Evolutionary conservation across 2,113 vertebrate genomes (phyloP).

Genomic region (Larimichthys polyactis): DNA sequence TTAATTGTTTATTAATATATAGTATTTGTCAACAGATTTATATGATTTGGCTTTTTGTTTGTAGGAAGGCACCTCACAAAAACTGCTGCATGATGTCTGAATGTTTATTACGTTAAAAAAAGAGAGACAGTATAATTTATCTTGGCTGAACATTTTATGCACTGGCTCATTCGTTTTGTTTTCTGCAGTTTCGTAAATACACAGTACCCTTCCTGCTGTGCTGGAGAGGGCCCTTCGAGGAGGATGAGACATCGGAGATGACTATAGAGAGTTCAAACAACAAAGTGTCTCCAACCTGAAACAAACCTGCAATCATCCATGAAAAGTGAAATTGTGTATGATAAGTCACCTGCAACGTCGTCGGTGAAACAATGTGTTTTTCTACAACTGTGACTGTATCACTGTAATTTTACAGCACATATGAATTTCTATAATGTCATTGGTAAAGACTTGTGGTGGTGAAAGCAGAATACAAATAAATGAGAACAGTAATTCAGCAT

Average conservation of each 20-base stretch:
- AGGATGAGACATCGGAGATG: constrained; percentile 56
- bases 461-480: constrained; percentile 31
- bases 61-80: neutral
- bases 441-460: neutral
- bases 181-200: constrained; percentile 67
- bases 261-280: constrained; percentile 23
- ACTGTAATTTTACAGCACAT: neutral
- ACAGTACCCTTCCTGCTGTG: constrained; percentile 72
- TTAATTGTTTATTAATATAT: neutral
- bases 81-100: neutral
- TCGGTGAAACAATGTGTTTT: neutral
- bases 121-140: neutral
- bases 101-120: neutral
- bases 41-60: neutral
- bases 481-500: constrained; percentile 69
- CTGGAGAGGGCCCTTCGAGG: constrained; percentile 52
- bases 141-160: neutral
- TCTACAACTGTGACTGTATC: too few relatives aligned
- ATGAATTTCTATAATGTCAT: neutral
- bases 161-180: constrained; percentile 9
- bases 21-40: neutral
- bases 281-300: constrained; percentile 71
- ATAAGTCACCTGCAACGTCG: neutral
- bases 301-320: neutral
- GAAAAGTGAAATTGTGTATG: neutral